Percentiles rank a stretch among this genome's conserved stretches.
These are phyloP conservation scores for Euwallacea similis DNA, from an alignment of 1,140 invertebrate species.

Conservation along the genomic window DNA sequence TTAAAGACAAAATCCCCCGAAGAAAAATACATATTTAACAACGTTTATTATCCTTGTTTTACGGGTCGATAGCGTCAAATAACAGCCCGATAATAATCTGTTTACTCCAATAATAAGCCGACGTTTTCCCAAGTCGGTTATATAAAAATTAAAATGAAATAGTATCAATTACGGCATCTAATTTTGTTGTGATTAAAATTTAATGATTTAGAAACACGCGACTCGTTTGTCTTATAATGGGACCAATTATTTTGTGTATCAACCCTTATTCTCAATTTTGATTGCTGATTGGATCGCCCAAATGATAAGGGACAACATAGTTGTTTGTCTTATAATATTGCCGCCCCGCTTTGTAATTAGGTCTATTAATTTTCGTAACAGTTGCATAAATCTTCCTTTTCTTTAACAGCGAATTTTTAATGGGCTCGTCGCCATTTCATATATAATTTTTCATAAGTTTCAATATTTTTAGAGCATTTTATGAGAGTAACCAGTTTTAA, in stretches of 20 bases:
- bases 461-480: no score
- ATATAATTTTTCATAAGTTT: no score
- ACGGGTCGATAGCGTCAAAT: conserved; percentile 18
- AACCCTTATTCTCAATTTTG: conserved; percentile 3
- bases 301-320: no score
- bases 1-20: neutral
- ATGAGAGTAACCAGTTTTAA: no score
- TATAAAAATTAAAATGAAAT: conserved; percentile 16
- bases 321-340: no score
- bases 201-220: conserved; percentile 16
- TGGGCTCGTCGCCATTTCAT: no score
- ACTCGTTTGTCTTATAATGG: conserved; percentile 6
- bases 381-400: no score
- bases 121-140: neutral
- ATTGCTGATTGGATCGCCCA: conserved; percentile 1
- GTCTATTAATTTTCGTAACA: no score
- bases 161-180: conserved; percentile 22
- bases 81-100: conserved; percentile 23
- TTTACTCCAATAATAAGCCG: conserved; percentile 20
- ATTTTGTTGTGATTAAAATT: conserved; percentile 30
- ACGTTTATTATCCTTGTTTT: neutral
- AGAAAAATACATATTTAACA: neutral
- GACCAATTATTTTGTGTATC: conserved; percentile 7
- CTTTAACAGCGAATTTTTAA: no score
- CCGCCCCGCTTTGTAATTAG: no score